phyloP scores from a whole-genome alignment of 1,140 invertebrate genomes.

The Camponotus floridanus region DNA sequence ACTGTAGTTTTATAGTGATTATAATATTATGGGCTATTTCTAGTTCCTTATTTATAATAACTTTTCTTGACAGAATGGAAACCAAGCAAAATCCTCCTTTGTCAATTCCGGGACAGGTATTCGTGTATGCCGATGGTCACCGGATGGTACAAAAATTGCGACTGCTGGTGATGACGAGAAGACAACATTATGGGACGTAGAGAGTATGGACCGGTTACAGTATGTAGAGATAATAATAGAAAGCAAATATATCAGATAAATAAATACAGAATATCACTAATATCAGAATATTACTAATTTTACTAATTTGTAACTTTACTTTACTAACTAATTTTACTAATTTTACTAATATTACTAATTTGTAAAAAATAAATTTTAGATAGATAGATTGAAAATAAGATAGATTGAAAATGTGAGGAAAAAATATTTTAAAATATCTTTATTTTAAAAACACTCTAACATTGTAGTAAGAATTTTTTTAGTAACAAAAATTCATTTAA shows the following conservation, averaged over 20 bases:
- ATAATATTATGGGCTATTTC: background rate
- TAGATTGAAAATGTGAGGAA: no score
- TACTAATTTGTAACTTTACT: background rate
- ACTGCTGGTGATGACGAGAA: conserved; percentile 92
- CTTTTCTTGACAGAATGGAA: conserved; percentile 82
- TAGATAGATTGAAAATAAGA: no score
- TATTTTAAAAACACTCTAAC: background rate
- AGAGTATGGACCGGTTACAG: conserved; percentile 87
- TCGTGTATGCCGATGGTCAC: conserved; percentile 89
- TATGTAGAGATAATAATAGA: conserved; percentile 75
- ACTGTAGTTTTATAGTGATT: conserved; percentile 39
- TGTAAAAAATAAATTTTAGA: background rate
- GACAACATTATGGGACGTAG: conserved; percentile 89
- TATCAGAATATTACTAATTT: background rate
- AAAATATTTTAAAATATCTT: background rate
- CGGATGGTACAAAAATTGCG: conserved; percentile 88
- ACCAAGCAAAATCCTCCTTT: conserved; percentile 83
- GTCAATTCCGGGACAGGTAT: conserved; percentile 82
- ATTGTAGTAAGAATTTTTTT: background rate
- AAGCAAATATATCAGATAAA: background rate
- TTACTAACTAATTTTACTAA: no score
- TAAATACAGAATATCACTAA: conserved; percentile 68
- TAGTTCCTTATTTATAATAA: background rate
- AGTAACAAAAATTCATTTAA: conserved; percentile 6
- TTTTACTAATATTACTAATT: background rate